phyloP scores from a whole-genome alignment of 2,888 invertebrate genomes.

The Ectemnius continuus region DNA sequence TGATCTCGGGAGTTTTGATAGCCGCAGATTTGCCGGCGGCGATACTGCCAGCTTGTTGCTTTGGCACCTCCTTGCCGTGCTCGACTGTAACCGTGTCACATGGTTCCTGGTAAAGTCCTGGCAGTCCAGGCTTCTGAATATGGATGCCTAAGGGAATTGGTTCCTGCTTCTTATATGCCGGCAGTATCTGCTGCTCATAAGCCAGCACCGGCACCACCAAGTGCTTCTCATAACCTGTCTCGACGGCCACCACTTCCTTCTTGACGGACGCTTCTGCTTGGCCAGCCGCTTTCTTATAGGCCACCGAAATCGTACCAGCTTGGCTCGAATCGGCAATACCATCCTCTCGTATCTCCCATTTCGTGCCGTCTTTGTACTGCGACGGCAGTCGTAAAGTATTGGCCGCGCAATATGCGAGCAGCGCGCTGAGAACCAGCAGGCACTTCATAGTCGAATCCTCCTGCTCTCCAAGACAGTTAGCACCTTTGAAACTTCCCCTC shows the following conservation, averaged over 20 bases:
- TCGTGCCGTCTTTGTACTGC: slow-evolving; percentile 37
- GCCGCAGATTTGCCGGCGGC: neutral
- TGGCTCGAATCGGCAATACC: neutral
- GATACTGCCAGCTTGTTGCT: neutral
- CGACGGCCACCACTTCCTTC: neutral
- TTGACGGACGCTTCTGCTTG: neutral
- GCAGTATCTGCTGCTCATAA: slow-evolving; percentile 2
- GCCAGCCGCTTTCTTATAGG: neutral
- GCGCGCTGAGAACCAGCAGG: slow-evolving; percentile 2
- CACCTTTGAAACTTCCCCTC: no score
- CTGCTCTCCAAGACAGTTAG: no score
- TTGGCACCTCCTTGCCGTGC: neutral
- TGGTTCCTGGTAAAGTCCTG: slow-evolving; percentile 2
- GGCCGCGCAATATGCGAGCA: slow-evolving; percentile 14
- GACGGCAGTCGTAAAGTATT: slow-evolving; percentile 35
- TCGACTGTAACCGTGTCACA: neutral
- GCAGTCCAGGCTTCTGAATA: neutral
- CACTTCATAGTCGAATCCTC: neutral
- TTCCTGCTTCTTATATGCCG: slow-evolving; percentile 12
- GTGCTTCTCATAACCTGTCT: slow-evolving; percentile 19
- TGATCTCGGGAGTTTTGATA: neutral
- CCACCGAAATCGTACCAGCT: neutral
- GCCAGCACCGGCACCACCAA: neutral
- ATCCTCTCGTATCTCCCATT: slow-evolving; percentile 38
- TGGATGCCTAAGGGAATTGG: neutral